Conservation (phyloP, 1,140 invertebrate genomes). For the Neodiprion lecontei region DNA sequence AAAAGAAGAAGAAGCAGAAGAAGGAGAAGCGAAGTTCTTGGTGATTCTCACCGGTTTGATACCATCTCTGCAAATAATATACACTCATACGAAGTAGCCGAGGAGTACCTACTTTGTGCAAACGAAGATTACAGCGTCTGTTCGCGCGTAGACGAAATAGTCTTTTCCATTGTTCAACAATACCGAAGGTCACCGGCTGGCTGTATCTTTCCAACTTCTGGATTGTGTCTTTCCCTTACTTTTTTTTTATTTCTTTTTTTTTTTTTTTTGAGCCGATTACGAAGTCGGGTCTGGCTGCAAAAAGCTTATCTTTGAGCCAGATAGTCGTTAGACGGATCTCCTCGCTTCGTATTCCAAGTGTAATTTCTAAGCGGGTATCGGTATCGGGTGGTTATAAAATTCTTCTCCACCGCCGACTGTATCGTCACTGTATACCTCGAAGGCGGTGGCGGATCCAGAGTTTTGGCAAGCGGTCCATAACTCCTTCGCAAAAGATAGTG, state of each 20-base stretch:
- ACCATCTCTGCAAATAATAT: not conserved
- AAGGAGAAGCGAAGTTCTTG: too few relatives aligned
- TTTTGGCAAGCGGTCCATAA: not conserved
- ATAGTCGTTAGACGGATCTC: not conserved
- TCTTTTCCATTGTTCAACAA: not conserved
- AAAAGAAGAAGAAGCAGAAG: too few relatives aligned
- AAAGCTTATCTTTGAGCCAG: conserved; percentile 7
- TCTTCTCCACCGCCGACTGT: not conserved
- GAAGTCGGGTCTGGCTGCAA: not conserved
- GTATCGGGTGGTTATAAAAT: not conserved
- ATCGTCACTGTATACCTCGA: not conserved
- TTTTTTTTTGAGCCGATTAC: not conserved
- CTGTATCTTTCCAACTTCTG: not conserved
- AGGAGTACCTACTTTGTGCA: not conserved
- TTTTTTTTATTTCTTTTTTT: too few relatives aligned
- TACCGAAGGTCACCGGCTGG: not conserved
- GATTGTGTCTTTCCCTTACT: too few relatives aligned
- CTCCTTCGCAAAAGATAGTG: not conserved
- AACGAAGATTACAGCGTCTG: not conserved
- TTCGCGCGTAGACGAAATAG: not conserved
- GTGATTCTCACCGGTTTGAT: not conserved
- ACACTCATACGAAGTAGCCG: not conserved
- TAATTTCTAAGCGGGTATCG: not conserved
- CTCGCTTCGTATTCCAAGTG: not conserved
- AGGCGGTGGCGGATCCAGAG: not conserved